These are phyloP conservation scores for Octodon degus DNA, from an alignment of 2,113 vertebrate species.

Conservation along the genomic window DNA sequence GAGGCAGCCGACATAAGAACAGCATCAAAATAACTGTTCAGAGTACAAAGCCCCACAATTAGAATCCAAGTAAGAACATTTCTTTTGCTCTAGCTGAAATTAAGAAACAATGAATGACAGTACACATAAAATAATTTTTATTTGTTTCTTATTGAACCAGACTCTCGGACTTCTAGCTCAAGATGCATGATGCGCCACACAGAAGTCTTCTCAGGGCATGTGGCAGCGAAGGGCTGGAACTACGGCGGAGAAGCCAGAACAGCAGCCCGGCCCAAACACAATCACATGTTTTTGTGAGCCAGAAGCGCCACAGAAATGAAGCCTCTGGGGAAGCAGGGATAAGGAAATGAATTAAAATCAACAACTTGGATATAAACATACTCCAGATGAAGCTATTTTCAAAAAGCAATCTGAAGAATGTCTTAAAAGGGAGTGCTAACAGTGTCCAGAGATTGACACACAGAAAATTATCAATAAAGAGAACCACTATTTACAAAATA, in stretches of 20 bases:
- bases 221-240: neutral
- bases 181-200: neutral
- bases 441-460: neutral
- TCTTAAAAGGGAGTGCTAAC: neutral
- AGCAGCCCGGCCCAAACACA: neutral
- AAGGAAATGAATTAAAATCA: neutral
- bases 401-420: conserved; percentile 40
- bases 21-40: neutral
- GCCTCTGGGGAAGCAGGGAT: neutral
- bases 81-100: neutral
- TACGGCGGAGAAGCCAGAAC: neutral
- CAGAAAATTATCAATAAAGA: neutral
- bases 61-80: neutral
- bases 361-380: neutral
- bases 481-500: neutral
- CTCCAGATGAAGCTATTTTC: neutral
- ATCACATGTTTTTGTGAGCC: neutral
- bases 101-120: neutral
- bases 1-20: neutral
- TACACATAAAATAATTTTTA: neutral
- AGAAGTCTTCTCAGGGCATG: neutral
- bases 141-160: neutral
- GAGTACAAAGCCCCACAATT: neutral
- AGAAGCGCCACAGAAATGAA: conserved; percentile 38
- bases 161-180: neutral